phyloP scores from a whole-genome alignment of 2,888 invertebrate genomes.

The Apeira syringaria region DNA sequence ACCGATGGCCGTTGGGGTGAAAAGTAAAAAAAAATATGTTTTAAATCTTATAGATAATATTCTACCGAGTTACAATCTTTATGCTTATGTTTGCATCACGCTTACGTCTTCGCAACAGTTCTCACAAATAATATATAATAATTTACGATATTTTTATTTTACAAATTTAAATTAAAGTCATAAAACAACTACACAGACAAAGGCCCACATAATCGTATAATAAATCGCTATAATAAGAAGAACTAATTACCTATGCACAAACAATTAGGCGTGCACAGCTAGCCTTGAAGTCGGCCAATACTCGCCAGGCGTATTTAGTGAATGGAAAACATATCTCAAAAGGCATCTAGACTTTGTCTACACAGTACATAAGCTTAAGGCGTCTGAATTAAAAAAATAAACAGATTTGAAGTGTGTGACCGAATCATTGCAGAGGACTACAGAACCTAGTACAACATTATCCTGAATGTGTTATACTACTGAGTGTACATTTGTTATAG shows the following conservation, averaged over 20 bases:
- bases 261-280: slow-evolving; percentile 29
- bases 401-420: no score
- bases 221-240: slow-evolving; percentile 7
- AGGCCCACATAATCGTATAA: neutral
- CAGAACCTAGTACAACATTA: no score
- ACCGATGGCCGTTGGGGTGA: no score
- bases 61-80: no score
- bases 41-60: no score
- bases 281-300: slow-evolving; percentile 30
- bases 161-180: neutral
- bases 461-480: no score
- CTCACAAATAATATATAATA: neutral
- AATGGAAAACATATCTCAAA: slow-evolving; percentile 28
- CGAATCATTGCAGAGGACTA: no score
- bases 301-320: slow-evolving; percentile 25
- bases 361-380: slow-evolving; percentile 10
- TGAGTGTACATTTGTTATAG: no score
- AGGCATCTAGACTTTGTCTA: slow-evolving; percentile 19
- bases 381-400: no score
- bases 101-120: no score
- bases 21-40: no score
- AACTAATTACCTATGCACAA: slow-evolving; percentile 31
- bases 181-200: slow-evolving; percentile 1
- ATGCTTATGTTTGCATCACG: no score
- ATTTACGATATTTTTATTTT: neutral